Percentiles rank a stretch among this genome's conserved stretches.
phyloP scores from a whole-genome alignment of 2,888 invertebrate species.

The Hemicrepidius hirtus region DNA sequence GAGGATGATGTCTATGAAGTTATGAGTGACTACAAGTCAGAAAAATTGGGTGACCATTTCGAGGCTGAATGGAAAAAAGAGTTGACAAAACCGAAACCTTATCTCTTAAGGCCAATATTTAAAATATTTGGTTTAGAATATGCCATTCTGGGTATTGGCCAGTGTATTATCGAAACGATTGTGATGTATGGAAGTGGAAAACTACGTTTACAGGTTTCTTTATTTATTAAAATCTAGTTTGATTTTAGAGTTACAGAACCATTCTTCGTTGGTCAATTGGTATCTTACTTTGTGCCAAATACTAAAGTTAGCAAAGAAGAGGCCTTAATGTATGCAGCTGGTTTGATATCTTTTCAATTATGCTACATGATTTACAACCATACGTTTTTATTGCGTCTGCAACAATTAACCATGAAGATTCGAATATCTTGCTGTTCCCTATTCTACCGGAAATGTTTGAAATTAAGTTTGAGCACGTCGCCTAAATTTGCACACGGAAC shows the following conservation, averaged over 20 bases:
- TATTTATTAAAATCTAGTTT: background rate
- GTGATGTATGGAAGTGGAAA: constrained; percentile 50
- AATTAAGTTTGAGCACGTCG: constrained; percentile 85
- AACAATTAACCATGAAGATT: constrained; percentile 82
- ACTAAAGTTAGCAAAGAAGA: constrained; percentile 72
- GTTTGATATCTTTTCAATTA: constrained; percentile 77
- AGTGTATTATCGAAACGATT: constrained; percentile 45
- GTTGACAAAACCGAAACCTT: constrained; percentile 38
- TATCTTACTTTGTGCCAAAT: constrained; percentile 79
- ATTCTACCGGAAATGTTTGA: constrained; percentile 81
- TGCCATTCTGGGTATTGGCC: constrained; percentile 36
- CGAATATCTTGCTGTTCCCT: constrained; percentile 82
- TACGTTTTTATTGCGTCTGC: constrained; percentile 82
- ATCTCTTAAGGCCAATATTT: constrained; percentile 44
- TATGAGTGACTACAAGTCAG: constrained; percentile 73
- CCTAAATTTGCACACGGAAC: constrained; percentile 85
- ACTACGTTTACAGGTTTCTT: background rate
- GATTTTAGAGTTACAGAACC: constrained; percentile 78
- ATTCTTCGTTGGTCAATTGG: constrained; percentile 78
- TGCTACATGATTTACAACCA: constrained; percentile 79
- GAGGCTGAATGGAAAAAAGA: constrained; percentile 62
- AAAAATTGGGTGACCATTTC: constrained; percentile 72
- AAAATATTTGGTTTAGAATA: constrained; percentile 52
- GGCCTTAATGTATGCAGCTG: constrained; percentile 81
- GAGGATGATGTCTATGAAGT: constrained; percentile 77